Evolutionary conservation across 2,113 vertebrate species (phyloP), one percentile per base, ranked within the genome.

Genomic region (Marcusenius ussheri): DNA sequence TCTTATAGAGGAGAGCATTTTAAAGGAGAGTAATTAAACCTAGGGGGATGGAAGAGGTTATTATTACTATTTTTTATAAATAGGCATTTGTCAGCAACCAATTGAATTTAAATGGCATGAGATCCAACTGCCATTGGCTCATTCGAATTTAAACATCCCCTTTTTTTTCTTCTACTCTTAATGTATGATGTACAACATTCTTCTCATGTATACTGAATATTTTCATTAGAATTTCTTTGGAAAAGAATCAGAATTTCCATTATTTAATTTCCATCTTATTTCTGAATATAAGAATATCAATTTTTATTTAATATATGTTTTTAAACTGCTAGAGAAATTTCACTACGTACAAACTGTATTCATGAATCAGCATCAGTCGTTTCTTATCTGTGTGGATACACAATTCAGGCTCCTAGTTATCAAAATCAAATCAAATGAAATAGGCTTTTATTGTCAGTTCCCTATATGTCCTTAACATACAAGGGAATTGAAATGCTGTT

Each of bases 31-130:
- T 39, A 88, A 88, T 88, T 88, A 88, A 88, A 88, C 35, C 50
- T 31, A 46, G 62, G 39, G 56, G 45, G 62, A 49, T 88, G 58
- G 62, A 88, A 88, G 5, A 35, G n/a, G 17, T 17, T 15, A 89
- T 84, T 70, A 70, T 70, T 84, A 24, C 47, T 35, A 9, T 42
- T 90, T 93, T 95, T 96, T 92, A 89, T 93, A 96, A 96, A 95
- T 91, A 94, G 62, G 91, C 89, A 93, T 93, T 92, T 83, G 90
- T 87, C 83, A 62, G 51, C 87, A 92, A 92, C 93, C 94, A 94
- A 93, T 95, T 90, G 93, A 91, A 91, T 92, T 90, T 51, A 62
- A 93, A 90, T 1, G 83, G 88, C n/a, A 35, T 56, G 8, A 31
- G 39, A 88, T 2, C 19, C 56, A 88, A 42, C 17, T 88, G 66